Evolutionary conservation across 1,140 invertebrate species (phyloP), one percentile per base, ranked within the genome.

Genomic region (Drosophila dunni): DNA sequence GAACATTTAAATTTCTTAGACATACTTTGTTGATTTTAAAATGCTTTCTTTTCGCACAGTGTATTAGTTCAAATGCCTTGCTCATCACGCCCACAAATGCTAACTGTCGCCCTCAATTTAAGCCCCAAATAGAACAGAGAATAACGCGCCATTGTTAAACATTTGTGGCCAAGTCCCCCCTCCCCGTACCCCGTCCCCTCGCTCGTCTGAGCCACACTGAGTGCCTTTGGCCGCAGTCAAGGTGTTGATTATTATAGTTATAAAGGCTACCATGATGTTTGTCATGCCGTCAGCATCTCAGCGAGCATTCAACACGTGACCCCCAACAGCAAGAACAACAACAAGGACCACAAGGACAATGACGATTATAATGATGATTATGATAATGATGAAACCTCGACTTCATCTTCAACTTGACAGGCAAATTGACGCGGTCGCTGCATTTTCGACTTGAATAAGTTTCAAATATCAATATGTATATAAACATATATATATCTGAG

Each of bases 201-300:
- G 17, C 24, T 33, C 24, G 11, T 34, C 5, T 51, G 17, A 9
- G 15, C 9, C 15, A 10, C 51, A 8, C 8, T 17, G 51, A n/a
- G 3, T 17, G 33, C 33, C 33, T 54, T 2, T 38, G 60, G 15
- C 51, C 51, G 9, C 46, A 54, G 24, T 40, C 11, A 56, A 40
- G 20, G 34, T 7, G 24, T 50, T 70, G 44, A 63, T 70, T 79
- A 75, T 78, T 42, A 58, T 46, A 67, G 57, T 76, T 72, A 76
- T 76, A 67, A 70, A 44, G 67, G 67, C 57, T 66, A 72, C 60
- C 68, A 71, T 62, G 72, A 63, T 78, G 75, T 45, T 58, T 75
- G 64, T 48, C 44, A 36, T 64, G 34, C 29, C 36, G 44, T 58
- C 68, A 57, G 42, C 62, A 51, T 13, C 46, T 67, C 75, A 57